Evolutionary conservation across 2,888 invertebrate species (phyloP).

Genomic region (Nyleta sp.): DNA sequence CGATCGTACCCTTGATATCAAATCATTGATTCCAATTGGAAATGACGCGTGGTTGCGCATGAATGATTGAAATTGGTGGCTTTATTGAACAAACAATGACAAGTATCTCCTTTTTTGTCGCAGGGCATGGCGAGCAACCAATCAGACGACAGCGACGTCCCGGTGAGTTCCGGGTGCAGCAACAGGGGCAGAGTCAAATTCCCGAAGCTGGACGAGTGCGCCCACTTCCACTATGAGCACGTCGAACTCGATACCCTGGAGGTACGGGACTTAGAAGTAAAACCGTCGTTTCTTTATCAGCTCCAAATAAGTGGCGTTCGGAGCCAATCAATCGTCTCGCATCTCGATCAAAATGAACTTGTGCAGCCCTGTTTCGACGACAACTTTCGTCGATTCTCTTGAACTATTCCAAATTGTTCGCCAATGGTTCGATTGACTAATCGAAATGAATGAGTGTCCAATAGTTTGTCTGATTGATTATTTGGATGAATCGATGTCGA

Average conservation of each 20-base stretch:
- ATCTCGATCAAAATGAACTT: too few species aligned
- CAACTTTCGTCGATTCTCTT: too few species aligned
- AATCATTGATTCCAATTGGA: slow-evolving; percentile 39
- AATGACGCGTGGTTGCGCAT: slow-evolving; percentile 6
- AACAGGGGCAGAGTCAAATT: slow-evolving; percentile 84
- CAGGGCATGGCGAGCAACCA: slow-evolving; percentile 77
- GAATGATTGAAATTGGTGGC: slow-evolving; percentile 21
- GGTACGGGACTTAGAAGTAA: slow-evolving; percentile 78
- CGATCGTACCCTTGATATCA: slow-evolving; percentile 44
- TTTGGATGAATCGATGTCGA: too few species aligned
- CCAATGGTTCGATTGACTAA: too few species aligned
- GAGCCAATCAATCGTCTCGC: too few species aligned
- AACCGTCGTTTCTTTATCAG: too few species aligned
- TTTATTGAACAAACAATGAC: slow-evolving; percentile 9
- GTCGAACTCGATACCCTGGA: slow-evolving; percentile 92
- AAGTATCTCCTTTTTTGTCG: slow-evolving; percentile 36
- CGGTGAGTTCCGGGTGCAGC: slow-evolving; percentile 78
- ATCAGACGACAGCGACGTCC: slow-evolving; percentile 76
- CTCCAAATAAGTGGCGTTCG: too few species aligned
- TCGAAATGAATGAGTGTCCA: too few species aligned
- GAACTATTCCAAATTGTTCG: too few species aligned
- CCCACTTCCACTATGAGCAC: slow-evolving; percentile 98
- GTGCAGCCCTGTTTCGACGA: too few species aligned
- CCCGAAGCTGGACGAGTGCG: slow-evolving; percentile 97
- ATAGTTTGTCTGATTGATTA: too few species aligned